Conservation (phyloP, 1,140 invertebrate species). For the Venturia canescens region DNA sequence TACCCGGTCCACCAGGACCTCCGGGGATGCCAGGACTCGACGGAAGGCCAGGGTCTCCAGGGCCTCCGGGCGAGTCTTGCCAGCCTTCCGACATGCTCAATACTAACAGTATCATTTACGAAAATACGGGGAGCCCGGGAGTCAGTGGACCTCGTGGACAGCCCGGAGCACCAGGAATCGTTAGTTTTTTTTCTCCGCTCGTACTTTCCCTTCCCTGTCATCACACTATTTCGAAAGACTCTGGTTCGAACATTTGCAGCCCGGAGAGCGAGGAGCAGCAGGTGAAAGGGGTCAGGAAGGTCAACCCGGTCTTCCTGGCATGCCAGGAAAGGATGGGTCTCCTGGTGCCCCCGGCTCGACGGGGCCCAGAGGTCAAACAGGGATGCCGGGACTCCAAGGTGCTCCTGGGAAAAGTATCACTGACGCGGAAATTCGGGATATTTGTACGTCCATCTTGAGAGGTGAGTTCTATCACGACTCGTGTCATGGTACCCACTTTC, state of each 20-base stretch:
- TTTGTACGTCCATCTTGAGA: constrained; percentile 77
- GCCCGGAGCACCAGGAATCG: constrained; percentile 68
- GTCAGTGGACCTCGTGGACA: constrained; percentile 71
- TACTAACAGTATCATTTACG: constrained; percentile 47
- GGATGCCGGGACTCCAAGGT: constrained; percentile 78
- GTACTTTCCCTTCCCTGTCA: neutral
- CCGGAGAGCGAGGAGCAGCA: constrained; percentile 76
- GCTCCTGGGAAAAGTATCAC: constrained; percentile 73
- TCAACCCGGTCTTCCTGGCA: constrained; percentile 68
- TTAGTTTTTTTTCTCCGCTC: neutral
- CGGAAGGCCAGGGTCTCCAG: constrained; percentile 67
- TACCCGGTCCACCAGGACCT: constrained; percentile 78
- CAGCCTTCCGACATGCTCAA: constrained; percentile 68
- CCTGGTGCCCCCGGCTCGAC: constrained; percentile 71
- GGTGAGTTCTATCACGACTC: constrained; percentile 67
- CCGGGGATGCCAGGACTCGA: constrained; percentile 69
- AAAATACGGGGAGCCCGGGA: constrained; percentile 64
- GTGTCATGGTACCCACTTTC: constrained; percentile 11
- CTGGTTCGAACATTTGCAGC: constrained; percentile 58
- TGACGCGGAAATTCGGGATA: constrained; percentile 78
- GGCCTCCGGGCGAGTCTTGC: constrained; percentile 69
- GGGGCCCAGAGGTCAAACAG: constrained; percentile 74
- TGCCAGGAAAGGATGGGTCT: constrained; percentile 75
- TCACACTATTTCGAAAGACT: neutral
- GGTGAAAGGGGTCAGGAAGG: constrained; percentile 77